A percentile compares a stretch with the other conserved stretches of the same genome.
phyloP scores from a whole-genome alignment of 2,797 vertebrate genomes.

The Argya squamiceps region DNA sequence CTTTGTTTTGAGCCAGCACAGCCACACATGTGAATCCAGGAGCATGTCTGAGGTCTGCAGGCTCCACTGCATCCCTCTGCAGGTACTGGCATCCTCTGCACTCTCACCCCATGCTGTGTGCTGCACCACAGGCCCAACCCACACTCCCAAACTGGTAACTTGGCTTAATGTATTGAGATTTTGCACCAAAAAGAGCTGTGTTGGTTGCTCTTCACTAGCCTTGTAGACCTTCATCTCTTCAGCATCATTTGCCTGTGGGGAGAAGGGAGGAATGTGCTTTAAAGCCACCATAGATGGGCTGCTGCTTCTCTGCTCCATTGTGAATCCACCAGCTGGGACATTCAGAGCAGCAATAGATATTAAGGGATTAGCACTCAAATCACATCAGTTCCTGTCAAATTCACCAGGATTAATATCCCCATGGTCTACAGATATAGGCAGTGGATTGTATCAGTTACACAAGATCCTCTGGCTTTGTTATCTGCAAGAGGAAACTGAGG shows the following conservation, averaged over 20 bases:
- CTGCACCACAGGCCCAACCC: not conserved
- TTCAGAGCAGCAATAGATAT: not conserved
- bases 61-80: not conserved
- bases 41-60: not conserved
- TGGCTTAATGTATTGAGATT: rapidly evolving
- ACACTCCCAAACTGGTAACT: not conserved
- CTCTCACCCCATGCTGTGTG: not conserved
- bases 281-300: rapidly evolving
- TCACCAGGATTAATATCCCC: not conserved
- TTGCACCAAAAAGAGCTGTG: not conserved
- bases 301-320: not conserved
- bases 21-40: not conserved
- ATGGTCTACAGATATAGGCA: not conserved
- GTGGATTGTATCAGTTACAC: not conserved
- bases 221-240: not conserved
- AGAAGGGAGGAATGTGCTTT: not conserved
- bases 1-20: not conserved
- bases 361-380: not conserved
- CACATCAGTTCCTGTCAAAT: not conserved
- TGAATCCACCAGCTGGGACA: not conserved
- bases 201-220: not conserved
- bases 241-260: not conserved
- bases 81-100: not conserved
- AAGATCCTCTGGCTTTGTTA: not conserved
- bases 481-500: not conserved